These are phyloP conservation scores for Dione juno DNA, from an alignment of 2,888 invertebrate species.

Conservation along the genomic window DNA sequence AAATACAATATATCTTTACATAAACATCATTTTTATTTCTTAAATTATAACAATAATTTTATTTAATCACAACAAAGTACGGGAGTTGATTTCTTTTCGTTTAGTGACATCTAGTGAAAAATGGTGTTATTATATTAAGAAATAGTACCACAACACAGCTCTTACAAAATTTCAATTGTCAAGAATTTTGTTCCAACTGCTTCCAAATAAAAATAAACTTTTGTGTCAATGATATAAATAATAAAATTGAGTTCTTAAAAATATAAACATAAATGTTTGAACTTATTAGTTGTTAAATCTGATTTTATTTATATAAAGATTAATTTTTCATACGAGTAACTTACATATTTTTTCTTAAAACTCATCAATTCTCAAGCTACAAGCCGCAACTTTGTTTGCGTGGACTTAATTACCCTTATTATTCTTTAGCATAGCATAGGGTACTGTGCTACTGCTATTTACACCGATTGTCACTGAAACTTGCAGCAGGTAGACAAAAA, in stretches of 20 bases:
- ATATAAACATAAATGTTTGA: background rate
- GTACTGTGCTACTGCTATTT: too few species aligned
- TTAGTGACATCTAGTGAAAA: constrained; percentile 45
- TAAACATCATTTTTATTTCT: background rate
- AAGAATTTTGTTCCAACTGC: background rate
- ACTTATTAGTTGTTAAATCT: background rate
- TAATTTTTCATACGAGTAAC: too few species aligned
- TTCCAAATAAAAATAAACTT: background rate
- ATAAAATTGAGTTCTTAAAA: background rate
- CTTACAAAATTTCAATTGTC: constrained; percentile 17
- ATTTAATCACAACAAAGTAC: background rate
- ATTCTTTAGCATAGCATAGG: too few species aligned
- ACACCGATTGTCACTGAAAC: too few species aligned
- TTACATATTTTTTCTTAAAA: too few species aligned
- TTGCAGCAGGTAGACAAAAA: too few species aligned
- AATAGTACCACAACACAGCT: background rate
- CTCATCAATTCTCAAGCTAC: too few species aligned
- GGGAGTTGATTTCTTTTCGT: constrained; percentile 11
- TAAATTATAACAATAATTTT: background rate
- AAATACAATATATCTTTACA: background rate
- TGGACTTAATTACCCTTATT: too few species aligned
- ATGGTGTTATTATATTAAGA: constrained; percentile 34
- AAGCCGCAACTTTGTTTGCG: too few species aligned
- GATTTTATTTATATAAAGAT: background rate
- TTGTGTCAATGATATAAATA: background rate